Evolutionary conservation across 1,140 invertebrate genomes (phyloP), one percentile per base, ranked within the genome.

Genomic region (Bombyx mori): DNA sequence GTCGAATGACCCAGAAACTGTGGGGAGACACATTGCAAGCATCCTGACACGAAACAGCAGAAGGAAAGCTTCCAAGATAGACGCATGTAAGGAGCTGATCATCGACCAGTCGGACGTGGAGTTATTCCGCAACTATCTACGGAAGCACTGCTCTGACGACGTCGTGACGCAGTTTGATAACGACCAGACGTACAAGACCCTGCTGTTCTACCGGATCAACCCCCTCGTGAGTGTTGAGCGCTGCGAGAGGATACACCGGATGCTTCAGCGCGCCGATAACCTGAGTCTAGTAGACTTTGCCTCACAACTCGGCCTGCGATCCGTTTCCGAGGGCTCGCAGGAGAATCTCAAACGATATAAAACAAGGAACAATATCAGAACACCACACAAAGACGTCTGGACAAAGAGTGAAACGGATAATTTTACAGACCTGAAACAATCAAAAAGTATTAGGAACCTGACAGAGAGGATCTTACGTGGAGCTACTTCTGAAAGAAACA

Each of bases 121-220:
- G 2, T 44, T 66, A n/a, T 43, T 79, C 42, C 56, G 78, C 5
- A n/a, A 22, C 4, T 77, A 69, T 53, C 44, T 79, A 7, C 8
- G 48, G 8, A 42, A 10, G 18, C 50, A 57, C 18, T 45, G 61
- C 9, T 49, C 55, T 1, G 35, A 54, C 1, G 58, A 64, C 2
- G 70, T 69, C 22, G 46, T 69, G 9, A 8, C 45, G 4, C 53
- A 53, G 0, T 79, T 69, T 46, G 73, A 82, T 53, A 49, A 53
- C 0, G 69, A 77, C 53, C 71, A 75, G 35, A 44, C n/a, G 1
- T 79, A 73, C 64, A 73, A 75, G 50, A 54, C 44, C 8, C 5
- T 35, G 0, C 48, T 77, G 7, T 77, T 79, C 63, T 79, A 71
- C 58, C 51, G 58, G 7, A 54, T 82, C n/a, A 74, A 79, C 61